A percentile compares a stretch with the other conserved stretches of the same genome.
These are phyloP conservation scores for Megaleporinus macrocephalus DNA, from an alignment of 2,113 vertebrate genomes.

Conservation along the genomic window DNA sequence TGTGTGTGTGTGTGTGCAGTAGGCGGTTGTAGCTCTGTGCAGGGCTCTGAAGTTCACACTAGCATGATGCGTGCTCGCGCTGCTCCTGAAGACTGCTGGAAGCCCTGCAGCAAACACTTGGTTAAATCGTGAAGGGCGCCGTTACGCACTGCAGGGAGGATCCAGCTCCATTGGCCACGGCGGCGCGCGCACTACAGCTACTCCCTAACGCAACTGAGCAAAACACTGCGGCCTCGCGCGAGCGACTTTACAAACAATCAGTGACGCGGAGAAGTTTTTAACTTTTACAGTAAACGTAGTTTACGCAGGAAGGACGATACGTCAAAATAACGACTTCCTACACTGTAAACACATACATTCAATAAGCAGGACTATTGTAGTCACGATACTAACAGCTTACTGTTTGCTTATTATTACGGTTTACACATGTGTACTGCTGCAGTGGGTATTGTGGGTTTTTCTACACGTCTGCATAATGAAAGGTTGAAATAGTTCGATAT, in stretches of 20 bases:
- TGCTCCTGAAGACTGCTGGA: slow-evolving; percentile 91
- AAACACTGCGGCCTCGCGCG: not conserved
- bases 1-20: slow-evolving; percentile 54
- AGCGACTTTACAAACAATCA: slow-evolving; percentile 16
- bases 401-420: too few relatives aligned
- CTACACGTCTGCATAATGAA: too few relatives aligned
- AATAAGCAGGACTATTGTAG: too few relatives aligned
- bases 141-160: slow-evolving; percentile 99
- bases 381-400: too few relatives aligned
- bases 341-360: too few relatives aligned
- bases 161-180: slow-evolving; percentile 99
- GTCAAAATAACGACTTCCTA: too few relatives aligned
- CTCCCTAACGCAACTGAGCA: slow-evolving; percentile 89
- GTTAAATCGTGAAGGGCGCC: slow-evolving; percentile 99
- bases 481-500: too few relatives aligned
- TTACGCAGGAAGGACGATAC: too few relatives aligned
- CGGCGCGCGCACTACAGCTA: slow-evolving; percentile 77
- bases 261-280: not conserved
- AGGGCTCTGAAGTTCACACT: slow-evolving; percentile 68
- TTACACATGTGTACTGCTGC: too few relatives aligned
- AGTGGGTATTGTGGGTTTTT: too few relatives aligned
- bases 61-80: slow-evolving; percentile 72
- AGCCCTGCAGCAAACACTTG: slow-evolving; percentile 94
- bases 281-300: not conserved
- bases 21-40: slow-evolving; percentile 72